Conservation (phyloP, 2,888 invertebrate species). For the Drosophila meridiana region DNA sequence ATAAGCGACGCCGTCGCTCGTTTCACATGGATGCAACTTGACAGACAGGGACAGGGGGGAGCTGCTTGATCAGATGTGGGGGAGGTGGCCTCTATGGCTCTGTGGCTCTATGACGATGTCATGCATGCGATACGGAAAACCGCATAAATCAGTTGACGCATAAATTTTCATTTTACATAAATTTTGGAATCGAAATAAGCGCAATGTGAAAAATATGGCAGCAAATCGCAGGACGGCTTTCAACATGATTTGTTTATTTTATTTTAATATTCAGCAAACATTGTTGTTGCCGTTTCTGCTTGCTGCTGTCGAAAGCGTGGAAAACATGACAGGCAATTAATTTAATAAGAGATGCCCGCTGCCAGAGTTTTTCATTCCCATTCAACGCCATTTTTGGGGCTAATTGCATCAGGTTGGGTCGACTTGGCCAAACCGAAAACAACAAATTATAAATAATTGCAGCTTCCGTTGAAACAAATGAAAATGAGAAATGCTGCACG, state of each 20-base stretch:
- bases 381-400: slow-evolving; percentile 55
- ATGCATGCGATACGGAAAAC: slow-evolving; percentile 69
- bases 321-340: slow-evolving; percentile 78
- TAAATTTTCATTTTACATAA: slow-evolving; percentile 80
- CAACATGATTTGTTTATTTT: slow-evolving; percentile 64
- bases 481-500: slow-evolving; percentile 65
- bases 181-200: slow-evolving; percentile 71
- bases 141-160: slow-evolving; percentile 81
- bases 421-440: slow-evolving; percentile 35
- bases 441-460: slow-evolving; percentile 79
- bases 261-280: slow-evolving; percentile 54
- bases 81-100: slow-evolving; percentile 15
- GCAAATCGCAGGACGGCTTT: slow-evolving; percentile 72
- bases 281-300: slow-evolving; percentile 29
- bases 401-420: slow-evolving; percentile 58
- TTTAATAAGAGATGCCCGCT: slow-evolving; percentile 57
- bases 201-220: slow-evolving; percentile 72
- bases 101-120: slow-evolving; percentile 49
- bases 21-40: slow-evolving; percentile 73
- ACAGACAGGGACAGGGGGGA: slow-evolving; percentile 27
- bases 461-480: slow-evolving; percentile 67
- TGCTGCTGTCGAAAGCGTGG: slow-evolving; percentile 42
- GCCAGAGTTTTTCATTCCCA: slow-evolving; percentile 43
- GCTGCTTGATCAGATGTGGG: slow-evolving; percentile 5
- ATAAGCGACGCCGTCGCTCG: slow-evolving; percentile 69